A percentile compares a stretch with the other conserved stretches of the same genome.
These are phyloP conservation scores for Pimephales promelas DNA, from an alignment of 2,113 vertebrate genomes.

Conservation along the genomic window DNA sequence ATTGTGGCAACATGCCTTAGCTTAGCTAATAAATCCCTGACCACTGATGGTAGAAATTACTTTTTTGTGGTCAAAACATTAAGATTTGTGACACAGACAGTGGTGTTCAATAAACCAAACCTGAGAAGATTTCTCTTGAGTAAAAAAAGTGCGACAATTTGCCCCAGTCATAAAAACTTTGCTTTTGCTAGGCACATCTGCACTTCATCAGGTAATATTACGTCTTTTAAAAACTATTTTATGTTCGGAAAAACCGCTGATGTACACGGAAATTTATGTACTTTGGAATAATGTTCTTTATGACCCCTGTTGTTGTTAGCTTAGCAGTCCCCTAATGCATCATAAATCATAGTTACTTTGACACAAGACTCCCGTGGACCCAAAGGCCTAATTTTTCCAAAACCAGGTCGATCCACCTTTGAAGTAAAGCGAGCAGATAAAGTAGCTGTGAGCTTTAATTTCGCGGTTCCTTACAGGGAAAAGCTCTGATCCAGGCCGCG, in stretches of 20 bases:
- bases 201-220: neutral
- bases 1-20: too few species aligned
- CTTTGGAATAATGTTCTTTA: neutral
- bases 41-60: too few species aligned
- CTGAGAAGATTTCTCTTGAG: too few species aligned
- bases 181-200: neutral
- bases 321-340: conserved; percentile 12
- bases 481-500: conserved; percentile 27
- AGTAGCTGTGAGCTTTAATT: conserved; percentile 66
- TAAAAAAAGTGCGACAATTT: too few species aligned
- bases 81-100: too few species aligned
- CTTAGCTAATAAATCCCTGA: too few species aligned
- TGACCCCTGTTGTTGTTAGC: conserved; percentile 6
- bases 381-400: conserved; percentile 36
- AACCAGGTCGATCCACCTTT: conserved; percentile 60
- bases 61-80: too few species aligned
- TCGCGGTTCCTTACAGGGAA: conserved; percentile 60
- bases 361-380: conserved; percentile 30
- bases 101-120: too few species aligned
- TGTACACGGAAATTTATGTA: conserved; percentile 45
- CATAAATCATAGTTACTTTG: conserved; percentile 47
- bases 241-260: conserved; percentile 12
- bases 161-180: too few species aligned
- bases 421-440: conserved; percentile 60
- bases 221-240: neutral